These are phyloP conservation scores for Sepioteuthis lessoniana DNA, from an alignment of 2,888 invertebrate genomes.

Conservation along the genomic window DNA sequence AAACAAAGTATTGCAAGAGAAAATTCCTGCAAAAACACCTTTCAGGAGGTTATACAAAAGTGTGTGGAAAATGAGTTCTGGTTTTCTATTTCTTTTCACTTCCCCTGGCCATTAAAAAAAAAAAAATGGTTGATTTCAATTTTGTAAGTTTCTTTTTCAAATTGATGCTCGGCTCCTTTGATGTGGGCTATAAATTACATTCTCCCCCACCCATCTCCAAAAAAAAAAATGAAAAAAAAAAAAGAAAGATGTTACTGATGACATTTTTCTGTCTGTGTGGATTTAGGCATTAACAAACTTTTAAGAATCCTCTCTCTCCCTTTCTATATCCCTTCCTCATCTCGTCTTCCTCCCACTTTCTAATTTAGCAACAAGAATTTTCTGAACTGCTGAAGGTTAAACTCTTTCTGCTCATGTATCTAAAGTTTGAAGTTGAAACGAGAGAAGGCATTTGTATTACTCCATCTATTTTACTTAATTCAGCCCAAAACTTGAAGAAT, in stretches of 20 bases:
- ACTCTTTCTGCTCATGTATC: no score
- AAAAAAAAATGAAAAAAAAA: not conserved
- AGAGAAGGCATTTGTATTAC: no score
- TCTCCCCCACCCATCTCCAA: no score
- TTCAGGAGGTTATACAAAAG: not conserved
- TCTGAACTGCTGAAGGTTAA: no score
- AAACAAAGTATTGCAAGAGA: not conserved
- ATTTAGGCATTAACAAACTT: not conserved
- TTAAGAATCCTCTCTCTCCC: not conserved
- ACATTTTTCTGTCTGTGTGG: not conserved
- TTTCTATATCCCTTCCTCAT: not conserved
- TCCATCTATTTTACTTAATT: no score
- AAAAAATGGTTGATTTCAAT: not conserved
- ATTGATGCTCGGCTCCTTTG: not conserved
- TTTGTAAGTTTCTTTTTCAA: conserved; percentile 5
- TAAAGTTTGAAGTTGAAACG: no score
- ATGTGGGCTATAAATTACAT: conserved; percentile 18
- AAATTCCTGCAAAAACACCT: not conserved
- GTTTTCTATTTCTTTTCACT: not conserved
- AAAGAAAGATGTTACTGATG: not conserved
- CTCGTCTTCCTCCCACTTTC: not conserved
- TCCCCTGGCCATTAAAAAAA: not conserved
- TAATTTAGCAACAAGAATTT: not conserved
- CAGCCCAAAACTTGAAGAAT: no score
- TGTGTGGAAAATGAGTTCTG: not conserved